phyloP scores from a whole-genome alignment of 2,797 vertebrate species.

The Spondyliosoma cantharus region DNA sequence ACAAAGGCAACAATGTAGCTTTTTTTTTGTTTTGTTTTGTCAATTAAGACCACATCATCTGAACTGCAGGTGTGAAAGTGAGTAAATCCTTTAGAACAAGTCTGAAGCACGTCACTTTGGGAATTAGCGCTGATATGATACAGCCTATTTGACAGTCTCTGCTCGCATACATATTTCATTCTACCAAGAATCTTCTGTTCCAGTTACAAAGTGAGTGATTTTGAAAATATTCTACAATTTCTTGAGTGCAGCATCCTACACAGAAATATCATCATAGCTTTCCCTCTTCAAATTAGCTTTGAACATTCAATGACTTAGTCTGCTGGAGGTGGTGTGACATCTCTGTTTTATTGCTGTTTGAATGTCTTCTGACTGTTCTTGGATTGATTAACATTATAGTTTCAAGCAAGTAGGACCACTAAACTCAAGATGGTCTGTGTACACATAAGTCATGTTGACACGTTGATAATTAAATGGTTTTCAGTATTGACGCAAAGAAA shows the following conservation, averaged over 20 bases:
- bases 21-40: neutral
- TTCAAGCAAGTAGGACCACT: neutral
- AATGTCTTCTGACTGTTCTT: neutral
- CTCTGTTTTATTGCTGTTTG: conserved; percentile 7
- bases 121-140: neutral
- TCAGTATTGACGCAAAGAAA: neutral
- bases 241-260: neutral
- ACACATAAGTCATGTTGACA: neutral
- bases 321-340: neutral
- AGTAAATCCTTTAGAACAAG: no score
- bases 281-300: neutral
- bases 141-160: neutral
- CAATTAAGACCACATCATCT: neutral
- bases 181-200: neutral
- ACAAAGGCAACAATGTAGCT: neutral
- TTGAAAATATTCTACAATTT: neutral
- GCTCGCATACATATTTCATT: neutral
- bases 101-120: neutral
- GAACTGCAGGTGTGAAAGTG: neutral
- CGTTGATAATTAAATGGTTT: conserved; percentile 10
- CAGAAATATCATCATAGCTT: neutral
- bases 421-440: neutral
- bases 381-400: conserved; percentile 13
- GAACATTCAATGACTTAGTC: neutral
- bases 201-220: conserved; percentile 1